Base-by-base conservation (phyloP, 2,888 invertebrate species). In the Cerastis rubricosa region DNA sequence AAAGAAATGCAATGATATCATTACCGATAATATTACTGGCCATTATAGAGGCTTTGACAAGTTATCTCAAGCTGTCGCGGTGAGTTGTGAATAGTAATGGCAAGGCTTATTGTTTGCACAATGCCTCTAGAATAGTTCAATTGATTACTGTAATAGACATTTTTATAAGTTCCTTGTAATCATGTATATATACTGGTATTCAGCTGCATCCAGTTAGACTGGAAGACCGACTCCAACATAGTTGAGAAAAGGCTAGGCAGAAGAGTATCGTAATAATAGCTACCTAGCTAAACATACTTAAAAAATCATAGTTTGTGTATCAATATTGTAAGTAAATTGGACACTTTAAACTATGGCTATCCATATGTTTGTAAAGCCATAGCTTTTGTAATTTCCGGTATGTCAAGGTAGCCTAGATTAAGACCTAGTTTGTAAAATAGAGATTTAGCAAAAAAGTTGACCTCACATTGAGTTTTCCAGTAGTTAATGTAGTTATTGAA, bases 31-130 rank as follows among this genome's bases (percentile, higher is more conserved):
- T 29, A 47, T 45, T 29, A 45, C 43, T 43, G 64, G 64, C 9
- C 64, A 64, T 45, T 64, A 64, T 64, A 64, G 43, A 64, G 64
- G 67, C 47, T 70, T 68, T 68, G 35, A 35, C 35, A 51, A 68
- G 43, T 43, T 64, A 43, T 64, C 64, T 43, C 64, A 64, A 64
- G 64, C 64, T 43, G 64, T 64, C 0, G 43, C 43, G 64, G 64
- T 64, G 64, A 64, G 64, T 64, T 64, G 4, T 17, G 8, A 64
- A 25, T 25, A 43, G 17, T n/a, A 25, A 64, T 64, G 1, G 14
- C 3, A 43, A n/a, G 64, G 43, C 14, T 43, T 43, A 43, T 64
- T 64, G 43, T 64, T 43, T 64, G 22, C 64, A 64, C 22, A 43
- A 64, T n/a, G 43, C 64, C 64, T 64, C n/a, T 43, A n/a, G 43